A percentile compares a stretch with the other conserved stretches of the same genome.
phyloP scores from a whole-genome alignment of 2,113 vertebrate species.

The Bubo blakistoni region DNA sequence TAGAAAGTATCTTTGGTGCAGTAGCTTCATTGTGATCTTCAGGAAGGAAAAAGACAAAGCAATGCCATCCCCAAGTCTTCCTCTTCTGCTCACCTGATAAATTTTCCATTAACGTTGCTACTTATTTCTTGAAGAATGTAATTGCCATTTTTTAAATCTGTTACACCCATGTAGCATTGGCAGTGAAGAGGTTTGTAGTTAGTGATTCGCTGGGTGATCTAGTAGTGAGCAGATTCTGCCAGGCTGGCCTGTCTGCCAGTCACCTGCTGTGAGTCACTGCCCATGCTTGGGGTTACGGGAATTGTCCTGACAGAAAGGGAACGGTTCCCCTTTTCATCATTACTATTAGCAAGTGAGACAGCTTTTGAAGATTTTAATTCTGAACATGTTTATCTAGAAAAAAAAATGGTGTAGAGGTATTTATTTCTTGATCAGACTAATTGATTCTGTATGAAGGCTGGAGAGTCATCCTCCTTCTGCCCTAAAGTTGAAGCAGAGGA shows the following conservation, averaged over 20 bases:
- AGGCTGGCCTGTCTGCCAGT: not conserved
- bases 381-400: not conserved
- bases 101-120: not conserved
- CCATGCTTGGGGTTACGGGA: not conserved
- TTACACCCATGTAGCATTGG: rapidly evolving
- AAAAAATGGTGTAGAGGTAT: not conserved
- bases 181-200: not conserved
- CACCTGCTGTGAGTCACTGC: not conserved
- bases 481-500: not conserved
- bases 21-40: not conserved
- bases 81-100: not conserved
- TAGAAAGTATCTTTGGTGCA: not conserved
- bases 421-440: not conserved
- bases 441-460: not conserved
- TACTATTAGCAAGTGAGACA: not conserved
- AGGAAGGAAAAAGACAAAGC: not conserved
- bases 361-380: not conserved
- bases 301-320: not conserved
- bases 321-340: not conserved
- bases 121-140: not conserved
- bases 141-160: not conserved
- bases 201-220: not conserved
- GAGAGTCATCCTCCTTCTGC: not conserved
- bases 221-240: not conserved
- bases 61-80: not conserved